Percentiles rank a stretch among this genome's conserved stretches.
Conservation (phyloP, 2,888 invertebrate species). For the Junonia oenone region DNA sequence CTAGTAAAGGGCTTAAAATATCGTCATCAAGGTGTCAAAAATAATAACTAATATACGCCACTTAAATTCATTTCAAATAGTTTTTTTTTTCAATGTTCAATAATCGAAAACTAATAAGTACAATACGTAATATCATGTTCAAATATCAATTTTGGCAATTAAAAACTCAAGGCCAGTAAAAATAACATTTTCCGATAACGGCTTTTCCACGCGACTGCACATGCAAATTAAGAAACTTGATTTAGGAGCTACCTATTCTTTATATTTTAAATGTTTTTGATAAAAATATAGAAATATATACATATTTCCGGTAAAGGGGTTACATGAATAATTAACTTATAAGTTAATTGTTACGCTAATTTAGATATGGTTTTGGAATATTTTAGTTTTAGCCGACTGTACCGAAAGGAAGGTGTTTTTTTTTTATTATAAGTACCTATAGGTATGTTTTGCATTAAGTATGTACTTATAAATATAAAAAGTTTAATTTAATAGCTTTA, state of each 20-base stretch:
- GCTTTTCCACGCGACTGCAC: constrained; percentile 30
- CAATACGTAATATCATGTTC: neutral
- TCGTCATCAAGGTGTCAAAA: no score
- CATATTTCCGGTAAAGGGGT: neutral
- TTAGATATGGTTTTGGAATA: neutral
- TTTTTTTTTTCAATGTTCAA: no score
- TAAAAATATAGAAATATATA: neutral
- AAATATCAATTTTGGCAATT: neutral
- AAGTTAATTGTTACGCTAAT: neutral
- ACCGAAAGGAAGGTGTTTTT: neutral
- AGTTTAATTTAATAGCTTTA: no score
- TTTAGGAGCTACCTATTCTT: constrained; percentile 32
- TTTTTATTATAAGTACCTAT: no score
- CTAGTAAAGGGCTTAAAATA: no score
- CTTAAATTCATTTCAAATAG: no score
- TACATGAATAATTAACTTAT: neutral
- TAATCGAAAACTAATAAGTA: no score
- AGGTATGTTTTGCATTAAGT: no score
- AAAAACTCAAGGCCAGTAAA: neutral
- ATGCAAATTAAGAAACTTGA: constrained; percentile 35
- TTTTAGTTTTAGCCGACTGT: neutral
- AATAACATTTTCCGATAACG: neutral
- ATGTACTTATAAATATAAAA: no score
- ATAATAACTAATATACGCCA: no score
- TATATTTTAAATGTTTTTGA: constrained; percentile 21